These are phyloP conservation scores for Echinops telfairi DNA, from an alignment of 2,113 vertebrate genomes.

Conservation along the genomic window DNA sequence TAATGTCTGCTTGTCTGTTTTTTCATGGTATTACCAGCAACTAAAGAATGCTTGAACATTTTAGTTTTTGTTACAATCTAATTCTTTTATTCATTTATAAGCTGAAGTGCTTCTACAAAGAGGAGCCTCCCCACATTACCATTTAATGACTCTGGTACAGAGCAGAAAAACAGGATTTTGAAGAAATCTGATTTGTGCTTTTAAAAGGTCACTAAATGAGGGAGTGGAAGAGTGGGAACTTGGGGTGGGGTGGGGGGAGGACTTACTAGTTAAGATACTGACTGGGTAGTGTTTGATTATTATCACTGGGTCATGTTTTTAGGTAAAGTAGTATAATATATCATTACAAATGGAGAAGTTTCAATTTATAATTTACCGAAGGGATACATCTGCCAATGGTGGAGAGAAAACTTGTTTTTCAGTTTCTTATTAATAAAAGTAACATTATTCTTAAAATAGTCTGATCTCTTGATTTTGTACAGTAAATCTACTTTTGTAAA, in stretches of 20 bases:
- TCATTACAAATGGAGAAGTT: not conserved
- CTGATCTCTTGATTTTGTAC: not conserved
- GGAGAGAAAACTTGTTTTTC: not conserved
- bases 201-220: not conserved
- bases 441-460: not conserved
- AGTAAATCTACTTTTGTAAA: not conserved
- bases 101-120: not conserved
- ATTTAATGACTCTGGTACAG: not conserved
- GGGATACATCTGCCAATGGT: not conserved
- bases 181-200: not conserved
- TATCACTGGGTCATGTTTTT: not conserved
- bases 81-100: not conserved
- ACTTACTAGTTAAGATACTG: not conserved
- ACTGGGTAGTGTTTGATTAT: not conserved
- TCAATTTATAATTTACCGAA: not conserved
- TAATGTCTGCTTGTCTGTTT: too few relatives aligned
- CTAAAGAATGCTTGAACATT: not conserved
- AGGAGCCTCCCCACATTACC: not conserved
- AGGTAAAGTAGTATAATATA: not conserved
- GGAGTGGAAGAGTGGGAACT: not conserved
- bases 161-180: not conserved
- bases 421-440: not conserved
- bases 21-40: not conserved
- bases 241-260: not conserved
- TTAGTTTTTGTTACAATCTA: not conserved